Evolutionary conservation across 1,140 invertebrate genomes (phyloP), one percentile per base, ranked within the genome.

Genomic region (Leptinotarsa lineolata): DNA sequence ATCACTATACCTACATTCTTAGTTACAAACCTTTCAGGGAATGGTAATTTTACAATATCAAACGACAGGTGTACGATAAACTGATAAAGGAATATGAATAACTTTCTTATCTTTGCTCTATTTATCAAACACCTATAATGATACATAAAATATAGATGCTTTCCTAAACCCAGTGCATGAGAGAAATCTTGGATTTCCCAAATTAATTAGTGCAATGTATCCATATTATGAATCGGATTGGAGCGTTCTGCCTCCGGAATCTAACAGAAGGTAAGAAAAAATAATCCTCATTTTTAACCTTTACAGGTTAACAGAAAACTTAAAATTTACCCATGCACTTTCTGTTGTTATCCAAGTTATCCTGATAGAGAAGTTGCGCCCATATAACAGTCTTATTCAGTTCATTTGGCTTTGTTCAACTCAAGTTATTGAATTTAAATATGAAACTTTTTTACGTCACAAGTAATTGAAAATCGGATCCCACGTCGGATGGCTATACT

Each of bases 171-270:
- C n/a, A 15, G 15, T 54, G n/a, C 48, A 16, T 18, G 48, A 54
- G 48, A 16, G 30, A 11, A 39, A 39, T 3, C 11, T 39, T 39
- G 30, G 30, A 39, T 39, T 39, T 39, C 11, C 30, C 30, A 39
- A 39, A 11, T 39, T 39, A 39, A 1, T 8, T 54, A 54, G n/a
- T 54, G 12, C 16, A 22, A 91, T 91, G 90, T 91, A 89, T 87
- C 85, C 89, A 69, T 91, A 91, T 85, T 93, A 93, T 80, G 92
- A 94, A 83, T 88, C 89, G 59, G 92, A 94, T 83, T 93, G 91
- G 91, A 93, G 92, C 85, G 89, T 94, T 78, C 85, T 94, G 79
- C 93, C 93, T 74, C 91, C 92, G 59, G 92, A 94, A 84, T 89
- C 92, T 72, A 94, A 94, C 82, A 88, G 93, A 88, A 92, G 93